Base-by-base conservation (phyloP, 2,113 vertebrate species). In the Tylochromis polylepis region DNA sequence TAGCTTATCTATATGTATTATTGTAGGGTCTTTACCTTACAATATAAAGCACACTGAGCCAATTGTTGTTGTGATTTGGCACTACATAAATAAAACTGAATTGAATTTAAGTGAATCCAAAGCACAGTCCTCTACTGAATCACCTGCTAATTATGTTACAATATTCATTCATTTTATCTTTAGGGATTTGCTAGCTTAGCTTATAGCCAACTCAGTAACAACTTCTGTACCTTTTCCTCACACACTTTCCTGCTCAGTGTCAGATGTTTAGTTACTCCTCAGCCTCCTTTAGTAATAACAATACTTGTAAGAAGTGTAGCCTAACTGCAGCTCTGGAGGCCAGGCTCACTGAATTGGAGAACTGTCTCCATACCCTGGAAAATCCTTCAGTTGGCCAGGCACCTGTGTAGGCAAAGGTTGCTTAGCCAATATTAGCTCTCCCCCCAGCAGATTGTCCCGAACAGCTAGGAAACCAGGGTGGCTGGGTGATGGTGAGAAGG, bases 291-390 rank as follows among this genome's bases (percentile, higher is more conserved):
- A 65, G 11, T 36, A 65, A 65, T 12, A 36, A 31, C 11, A 0
- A 36, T 36, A 15, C 31, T 31, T 59, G 60, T n/a, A 3, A 65
- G 60, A 65, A 65, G 31, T 65, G 31, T 36, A 65, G 60, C 60
- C 31, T n/a, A 12, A 65, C 18, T 2, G 60, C 11, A 36, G 60
- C 60, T 65, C 18, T 65, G 31, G 60, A 65, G 2, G 31, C 31
- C 60, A 65, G 10, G 31, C 31, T 36, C 60, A 62, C 36, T 36
- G 60, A 65, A n/a, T 36, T 62, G 18, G 59, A 62, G 31, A 36
- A 18, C 18, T 62, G 31, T 62, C 59, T 62, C 60, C 60, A n/a
- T 36, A 36, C 0, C 18, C 60, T n/a, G 60, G 60, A 0, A 65
- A 65, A 36, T 36, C 31, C 10, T 36, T 12, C 10, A 65, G 31